Conservation (phyloP, 2,797 vertebrate species). For the Fundulus diaphanus region DNA sequence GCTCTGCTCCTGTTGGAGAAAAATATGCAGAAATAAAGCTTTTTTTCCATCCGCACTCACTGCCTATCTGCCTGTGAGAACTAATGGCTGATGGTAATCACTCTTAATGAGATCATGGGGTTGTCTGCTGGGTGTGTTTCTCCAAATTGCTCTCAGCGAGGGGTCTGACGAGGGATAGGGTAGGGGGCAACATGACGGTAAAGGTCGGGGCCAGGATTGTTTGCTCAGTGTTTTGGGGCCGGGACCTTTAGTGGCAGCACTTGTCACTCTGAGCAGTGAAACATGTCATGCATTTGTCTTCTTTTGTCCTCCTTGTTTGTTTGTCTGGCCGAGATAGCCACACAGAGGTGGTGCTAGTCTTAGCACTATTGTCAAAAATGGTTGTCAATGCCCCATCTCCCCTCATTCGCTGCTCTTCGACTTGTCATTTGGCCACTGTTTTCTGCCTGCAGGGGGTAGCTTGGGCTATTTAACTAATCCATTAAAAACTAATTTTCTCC, state of each 20-base stretch:
- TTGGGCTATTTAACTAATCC: conserved; percentile 81
- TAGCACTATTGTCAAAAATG: conserved; percentile 68
- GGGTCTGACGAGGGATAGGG: conserved; percentile 64
- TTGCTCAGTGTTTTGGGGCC: conserved; percentile 62
- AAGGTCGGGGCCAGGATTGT: conserved; percentile 53
- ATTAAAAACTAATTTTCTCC: conserved; percentile 86
- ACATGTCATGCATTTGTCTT: conserved; percentile 67
- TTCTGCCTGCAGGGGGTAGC: conserved; percentile 72
- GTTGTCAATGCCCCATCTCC: conserved; percentile 55
- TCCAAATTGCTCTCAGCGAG: conserved; percentile 83
- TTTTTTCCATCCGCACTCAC: conserved; percentile 26
- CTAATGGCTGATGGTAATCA: conserved; percentile 81
- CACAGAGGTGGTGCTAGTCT: conserved; percentile 63
- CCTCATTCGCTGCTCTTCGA: conserved; percentile 43
- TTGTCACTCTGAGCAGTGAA: conserved; percentile 63
- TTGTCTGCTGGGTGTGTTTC: conserved; percentile 74
- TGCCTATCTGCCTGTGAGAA: conserved; percentile 31
- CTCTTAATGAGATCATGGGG: conserved; percentile 82
- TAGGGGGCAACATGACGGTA: conserved; percentile 32
- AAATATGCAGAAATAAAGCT: conserved; percentile 15
- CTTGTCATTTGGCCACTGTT: conserved; percentile 74
- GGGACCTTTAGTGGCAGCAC: conserved; percentile 42
- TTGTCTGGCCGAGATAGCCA: conserved; percentile 71
- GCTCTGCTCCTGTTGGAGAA: not conserved
- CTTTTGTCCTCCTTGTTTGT: conserved; percentile 67